Evolutionary conservation across 2,888 invertebrate genomes (phyloP).

Genomic region (Ophion costatus): DNA sequence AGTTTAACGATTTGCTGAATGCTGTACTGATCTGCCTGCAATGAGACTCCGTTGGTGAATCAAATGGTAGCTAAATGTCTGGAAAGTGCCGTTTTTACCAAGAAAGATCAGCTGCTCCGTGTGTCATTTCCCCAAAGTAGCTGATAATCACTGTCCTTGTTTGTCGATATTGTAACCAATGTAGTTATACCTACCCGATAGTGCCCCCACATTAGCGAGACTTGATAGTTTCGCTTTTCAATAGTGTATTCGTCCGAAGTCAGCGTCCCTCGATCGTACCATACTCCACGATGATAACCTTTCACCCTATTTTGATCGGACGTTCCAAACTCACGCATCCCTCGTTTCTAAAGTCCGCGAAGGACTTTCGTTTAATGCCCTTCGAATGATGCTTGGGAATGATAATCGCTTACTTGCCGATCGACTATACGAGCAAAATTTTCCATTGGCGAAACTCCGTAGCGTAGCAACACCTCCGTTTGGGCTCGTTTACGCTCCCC

Average conservation of each 20-base stretch:
- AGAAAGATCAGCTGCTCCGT: background rate
- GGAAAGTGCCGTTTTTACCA: background rate
- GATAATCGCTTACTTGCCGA: background rate
- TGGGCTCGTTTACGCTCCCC: slow-evolving; percentile 21
- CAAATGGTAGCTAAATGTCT: background rate
- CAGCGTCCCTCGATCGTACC: slow-evolving; percentile 1
- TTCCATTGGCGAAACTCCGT: slow-evolving; percentile 24
- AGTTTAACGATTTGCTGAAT: too few relatives aligned
- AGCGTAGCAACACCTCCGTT: slow-evolving; percentile 6
- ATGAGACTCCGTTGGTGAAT: background rate
- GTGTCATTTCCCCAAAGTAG: background rate
- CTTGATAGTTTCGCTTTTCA: background rate
- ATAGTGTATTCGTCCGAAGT: slow-evolving; percentile 6
- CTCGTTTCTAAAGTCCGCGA: background rate
- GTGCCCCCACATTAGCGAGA: background rate
- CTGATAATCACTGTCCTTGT: background rate
- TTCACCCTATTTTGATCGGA: background rate
- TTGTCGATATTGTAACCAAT: background rate
- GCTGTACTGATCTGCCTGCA: background rate
- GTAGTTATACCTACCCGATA: background rate
- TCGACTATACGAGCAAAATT: slow-evolving; percentile 3
- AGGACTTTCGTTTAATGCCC: background rate
- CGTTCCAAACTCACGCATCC: background rate
- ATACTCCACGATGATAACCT: slow-evolving; percentile 16
- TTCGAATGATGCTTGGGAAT: slow-evolving; percentile 12